Conservation (phyloP, 2,797 vertebrate genomes). For the Cryptoprocta ferox region DNA sequence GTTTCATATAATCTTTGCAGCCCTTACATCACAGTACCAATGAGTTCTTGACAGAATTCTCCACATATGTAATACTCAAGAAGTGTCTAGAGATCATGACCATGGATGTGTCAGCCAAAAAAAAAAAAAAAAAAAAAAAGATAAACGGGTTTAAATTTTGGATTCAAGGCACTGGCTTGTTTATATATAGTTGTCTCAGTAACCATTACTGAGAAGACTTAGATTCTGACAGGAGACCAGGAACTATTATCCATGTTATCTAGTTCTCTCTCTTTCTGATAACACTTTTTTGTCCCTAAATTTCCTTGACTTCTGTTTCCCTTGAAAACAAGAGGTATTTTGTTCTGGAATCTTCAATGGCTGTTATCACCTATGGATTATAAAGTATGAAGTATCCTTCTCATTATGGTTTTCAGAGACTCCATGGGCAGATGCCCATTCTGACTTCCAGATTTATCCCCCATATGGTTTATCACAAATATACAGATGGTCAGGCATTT, state of each 20-base stretch:
- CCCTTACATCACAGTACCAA: background rate
- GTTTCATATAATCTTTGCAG: background rate
- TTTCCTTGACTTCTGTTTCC: background rate
- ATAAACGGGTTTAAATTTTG: background rate
- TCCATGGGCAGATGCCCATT: background rate
- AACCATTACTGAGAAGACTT: background rate
- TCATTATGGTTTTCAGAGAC: background rate
- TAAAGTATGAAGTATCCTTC: background rate
- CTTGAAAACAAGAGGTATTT: background rate
- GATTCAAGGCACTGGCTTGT: background rate
- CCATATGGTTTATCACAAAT: background rate
- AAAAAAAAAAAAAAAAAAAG: background rate
- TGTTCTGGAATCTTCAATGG: background rate
- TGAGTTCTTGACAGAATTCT: background rate
- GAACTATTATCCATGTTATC: background rate
- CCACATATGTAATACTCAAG: no score
- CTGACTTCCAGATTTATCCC: background rate
- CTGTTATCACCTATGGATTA: background rate
- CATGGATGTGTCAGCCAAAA: background rate
- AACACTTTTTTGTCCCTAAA: background rate
- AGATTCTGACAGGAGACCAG: background rate
- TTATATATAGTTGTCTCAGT: background rate
- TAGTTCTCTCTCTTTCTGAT: background rate
- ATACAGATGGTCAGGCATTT: background rate
- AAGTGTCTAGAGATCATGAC: no score